Conservation (phyloP, 1,140 invertebrate genomes). For the Agrypnia vestita region DNA sequence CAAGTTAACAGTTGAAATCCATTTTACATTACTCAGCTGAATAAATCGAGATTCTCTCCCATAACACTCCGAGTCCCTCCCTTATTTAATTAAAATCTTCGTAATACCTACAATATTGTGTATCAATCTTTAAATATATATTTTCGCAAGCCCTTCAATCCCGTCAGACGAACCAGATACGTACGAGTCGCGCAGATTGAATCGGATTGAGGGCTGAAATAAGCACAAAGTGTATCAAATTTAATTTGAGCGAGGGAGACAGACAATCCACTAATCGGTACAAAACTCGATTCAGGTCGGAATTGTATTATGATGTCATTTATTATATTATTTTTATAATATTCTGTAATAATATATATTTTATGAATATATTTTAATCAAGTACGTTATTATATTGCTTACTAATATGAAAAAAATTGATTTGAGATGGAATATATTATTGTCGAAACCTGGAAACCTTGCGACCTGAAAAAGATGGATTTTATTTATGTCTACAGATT, state of each 20-base stretch:
- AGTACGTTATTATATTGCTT: too few relatives aligned
- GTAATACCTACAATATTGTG: slow-evolving; percentile 23
- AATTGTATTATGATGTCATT: too few relatives aligned
- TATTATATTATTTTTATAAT: too few relatives aligned
- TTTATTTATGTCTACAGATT: too few relatives aligned
- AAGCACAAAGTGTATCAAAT: background rate
- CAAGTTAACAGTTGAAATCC: background rate
- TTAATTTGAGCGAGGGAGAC: background rate
- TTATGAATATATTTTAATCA: too few relatives aligned
- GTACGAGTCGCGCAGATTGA: background rate
- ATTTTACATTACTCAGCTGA: background rate
- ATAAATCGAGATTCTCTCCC: slow-evolving; percentile 5
- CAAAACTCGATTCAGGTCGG: too few relatives aligned
- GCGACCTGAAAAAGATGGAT: too few relatives aligned
- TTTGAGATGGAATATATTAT: too few relatives aligned
- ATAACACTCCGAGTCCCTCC: background rate
- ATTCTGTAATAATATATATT: too few relatives aligned
- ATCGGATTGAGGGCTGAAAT: background rate
- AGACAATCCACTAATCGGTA: too few relatives aligned
- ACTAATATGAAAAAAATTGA: too few relatives aligned
- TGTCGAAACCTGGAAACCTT: too few relatives aligned
- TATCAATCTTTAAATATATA: slow-evolving; percentile 24
- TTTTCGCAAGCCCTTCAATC: slow-evolving; percentile 12
- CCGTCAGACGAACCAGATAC: background rate
- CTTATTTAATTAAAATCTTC: slow-evolving; percentile 35